phyloP scores from a whole-genome alignment of 2,797 vertebrate genomes.

The Scomberomorus guttatus region DNA sequence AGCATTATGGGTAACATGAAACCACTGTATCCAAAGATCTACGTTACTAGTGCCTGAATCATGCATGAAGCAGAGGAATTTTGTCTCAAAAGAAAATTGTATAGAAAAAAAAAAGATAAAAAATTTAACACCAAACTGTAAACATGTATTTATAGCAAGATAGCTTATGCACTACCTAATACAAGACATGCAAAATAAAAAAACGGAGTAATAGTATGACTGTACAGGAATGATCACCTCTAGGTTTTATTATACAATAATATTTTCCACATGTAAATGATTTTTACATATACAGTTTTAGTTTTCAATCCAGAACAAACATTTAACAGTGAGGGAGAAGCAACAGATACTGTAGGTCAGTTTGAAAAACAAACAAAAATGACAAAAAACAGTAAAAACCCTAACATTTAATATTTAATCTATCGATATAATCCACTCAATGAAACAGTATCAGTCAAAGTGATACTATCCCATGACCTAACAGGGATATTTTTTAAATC shows the following conservation, averaged over 20 bases:
- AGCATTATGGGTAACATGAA: conserved; percentile 61
- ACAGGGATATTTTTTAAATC: conserved; percentile 5
- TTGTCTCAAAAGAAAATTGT: background rate
- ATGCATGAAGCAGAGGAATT: background rate
- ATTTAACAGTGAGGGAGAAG: conserved; percentile 44
- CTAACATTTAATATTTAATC: conserved; percentile 45
- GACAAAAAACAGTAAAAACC: conserved; percentile 67
- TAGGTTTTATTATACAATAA: conserved; percentile 75
- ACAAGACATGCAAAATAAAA: background rate
- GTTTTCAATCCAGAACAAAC: conserved; percentile 60
- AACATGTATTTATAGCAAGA: background rate
- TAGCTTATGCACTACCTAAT: background rate
- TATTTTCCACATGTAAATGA: conserved; percentile 63
- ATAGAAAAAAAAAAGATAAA: background rate
- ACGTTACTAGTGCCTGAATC: conserved; percentile 10
- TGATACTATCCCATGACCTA: conserved; percentile 36
- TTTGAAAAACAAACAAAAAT: conserved; percentile 58
- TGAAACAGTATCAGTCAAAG: conserved; percentile 32
- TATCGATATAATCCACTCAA: conserved; percentile 28
- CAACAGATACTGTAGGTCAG: conserved; percentile 20
- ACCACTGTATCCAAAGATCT: conserved; percentile 23
- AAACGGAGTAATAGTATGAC: background rate
- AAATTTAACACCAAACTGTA: background rate
- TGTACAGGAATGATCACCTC: conserved; percentile 52
- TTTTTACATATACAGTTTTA: conserved; percentile 61